phyloP scores from a whole-genome alignment of 1,140 invertebrate species.

The Apis florea region DNA sequence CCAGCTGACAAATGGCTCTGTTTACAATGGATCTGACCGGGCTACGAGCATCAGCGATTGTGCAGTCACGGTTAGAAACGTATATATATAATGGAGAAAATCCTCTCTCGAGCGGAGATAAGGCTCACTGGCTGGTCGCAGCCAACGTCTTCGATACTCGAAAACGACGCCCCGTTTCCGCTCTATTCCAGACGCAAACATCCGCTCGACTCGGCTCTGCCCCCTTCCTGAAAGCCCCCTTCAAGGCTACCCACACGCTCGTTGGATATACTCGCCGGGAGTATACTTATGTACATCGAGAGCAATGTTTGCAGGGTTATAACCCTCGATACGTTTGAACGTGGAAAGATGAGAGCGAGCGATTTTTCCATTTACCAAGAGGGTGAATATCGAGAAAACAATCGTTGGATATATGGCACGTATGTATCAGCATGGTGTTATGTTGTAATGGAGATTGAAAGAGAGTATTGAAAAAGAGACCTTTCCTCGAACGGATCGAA shows the following conservation, averaged over 20 bases:
- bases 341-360: background rate
- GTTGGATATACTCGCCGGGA: conserved; percentile 1
- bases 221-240: conserved; percentile 18
- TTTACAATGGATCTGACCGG: conserved; percentile 66
- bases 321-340: conserved; percentile 15
- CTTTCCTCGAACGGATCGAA: no score
- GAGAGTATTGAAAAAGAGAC: no score
- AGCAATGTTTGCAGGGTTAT: conserved; percentile 8
- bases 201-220: conserved; percentile 33
- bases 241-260: background rate
- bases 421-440: no score
- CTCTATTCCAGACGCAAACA: conserved; percentile 52
- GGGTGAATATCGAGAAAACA: no score
- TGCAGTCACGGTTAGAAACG: conserved; percentile 46
- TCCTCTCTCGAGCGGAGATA: conserved; percentile 43
- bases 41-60: conserved; percentile 51
- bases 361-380: background rate
- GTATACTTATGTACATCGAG: background rate
- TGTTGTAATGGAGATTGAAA: no score
- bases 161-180: conserved; percentile 39
- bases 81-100: conserved; percentile 56
- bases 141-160: conserved; percentile 46
- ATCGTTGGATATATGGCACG: no score
- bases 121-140: conserved; percentile 17
- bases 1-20: conserved; percentile 69